These are phyloP conservation scores for Cabera pusaria DNA, from an alignment of 2,888 invertebrate genomes.

Conservation along the genomic window DNA sequence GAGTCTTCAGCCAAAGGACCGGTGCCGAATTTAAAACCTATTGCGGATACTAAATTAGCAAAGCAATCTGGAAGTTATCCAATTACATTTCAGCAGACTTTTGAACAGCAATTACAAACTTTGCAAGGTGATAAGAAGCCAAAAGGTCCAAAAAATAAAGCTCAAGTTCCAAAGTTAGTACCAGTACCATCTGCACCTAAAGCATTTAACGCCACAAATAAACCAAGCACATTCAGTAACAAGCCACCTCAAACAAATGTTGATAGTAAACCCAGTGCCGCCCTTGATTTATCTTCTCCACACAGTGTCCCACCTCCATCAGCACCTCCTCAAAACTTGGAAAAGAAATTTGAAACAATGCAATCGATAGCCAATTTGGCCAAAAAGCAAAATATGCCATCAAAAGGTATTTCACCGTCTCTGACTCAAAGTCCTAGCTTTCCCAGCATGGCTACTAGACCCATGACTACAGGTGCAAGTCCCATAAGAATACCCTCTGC, in stretches of 20 bases:
- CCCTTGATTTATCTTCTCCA: slow-evolving; percentile 75
- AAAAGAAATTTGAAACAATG: slow-evolving; percentile 77
- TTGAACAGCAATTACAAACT: slow-evolving; percentile 74
- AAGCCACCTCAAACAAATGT: slow-evolving; percentile 43
- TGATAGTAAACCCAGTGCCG: slow-evolving; percentile 64
- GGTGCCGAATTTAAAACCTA: slow-evolving; percentile 77
- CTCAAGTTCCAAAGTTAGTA: slow-evolving; percentile 74
- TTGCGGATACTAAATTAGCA: slow-evolving; percentile 71
- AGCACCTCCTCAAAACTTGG: slow-evolving; percentile 65
- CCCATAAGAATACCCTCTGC: slow-evolving; percentile 63
- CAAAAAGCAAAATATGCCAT: slow-evolving; percentile 70
- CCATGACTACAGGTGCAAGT: slow-evolving; percentile 46
- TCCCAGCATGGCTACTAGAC: slow-evolving; percentile 54
- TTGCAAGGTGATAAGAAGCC: slow-evolving; percentile 71
- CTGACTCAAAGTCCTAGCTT: slow-evolving; percentile 60
- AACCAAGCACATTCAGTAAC: slow-evolving; percentile 50
- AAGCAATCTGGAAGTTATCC: slow-evolving; percentile 68
- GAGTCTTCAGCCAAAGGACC: slow-evolving; percentile 74
- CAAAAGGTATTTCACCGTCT: slow-evolving; percentile 53
- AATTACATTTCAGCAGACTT: slow-evolving; percentile 79
- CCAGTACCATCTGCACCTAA: slow-evolving; percentile 72
- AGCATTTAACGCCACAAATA: slow-evolving; percentile 62
- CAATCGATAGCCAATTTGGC: slow-evolving; percentile 79
- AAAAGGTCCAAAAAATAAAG: slow-evolving; percentile 70
- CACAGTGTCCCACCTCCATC: slow-evolving; percentile 68